Percentiles rank a stretch among this genome's conserved stretches.
These are phyloP conservation scores for Anseranas semipalmata DNA, from an alignment of 2,113 vertebrate genomes.

Conservation along the genomic window DNA sequence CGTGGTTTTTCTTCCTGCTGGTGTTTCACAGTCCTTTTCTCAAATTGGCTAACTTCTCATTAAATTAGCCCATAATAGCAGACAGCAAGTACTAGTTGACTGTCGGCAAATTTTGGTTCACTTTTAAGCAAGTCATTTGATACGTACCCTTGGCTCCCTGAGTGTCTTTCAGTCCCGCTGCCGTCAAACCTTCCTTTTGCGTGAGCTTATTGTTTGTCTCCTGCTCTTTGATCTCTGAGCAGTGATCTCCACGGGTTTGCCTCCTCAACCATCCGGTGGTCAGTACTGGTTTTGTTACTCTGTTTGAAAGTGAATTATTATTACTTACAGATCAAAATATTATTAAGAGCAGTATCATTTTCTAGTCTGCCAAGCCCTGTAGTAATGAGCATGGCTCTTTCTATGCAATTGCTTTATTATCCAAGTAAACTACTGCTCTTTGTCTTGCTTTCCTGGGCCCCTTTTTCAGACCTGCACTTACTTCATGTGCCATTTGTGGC, in stretches of 20 bases:
- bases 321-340: not conserved
- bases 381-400: not conserved
- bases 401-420: not conserved
- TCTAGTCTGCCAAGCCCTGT: not conserved
- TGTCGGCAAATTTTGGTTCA: not conserved
- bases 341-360: not conserved
- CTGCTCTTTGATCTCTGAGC: not conserved
- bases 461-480: not conserved
- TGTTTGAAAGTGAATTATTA: not conserved
- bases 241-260: not conserved
- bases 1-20: not conserved
- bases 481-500: not conserved
- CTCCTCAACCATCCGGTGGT: not conserved
- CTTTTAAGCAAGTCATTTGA: too few relatives aligned
- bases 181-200: not conserved
- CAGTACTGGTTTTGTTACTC: fast-evolving
- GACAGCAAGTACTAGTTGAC: not conserved
- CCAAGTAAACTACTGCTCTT: fast-evolving
- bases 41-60: not conserved
- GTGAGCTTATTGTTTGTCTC: not conserved
- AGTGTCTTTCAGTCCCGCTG: not conserved
- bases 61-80: not conserved
- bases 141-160: not conserved
- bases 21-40: not conserved
- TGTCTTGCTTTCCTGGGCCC: not conserved